These are phyloP conservation scores for Pogona vitticeps DNA, from an alignment of 2,113 vertebrate genomes.

Conservation along the genomic window DNA sequence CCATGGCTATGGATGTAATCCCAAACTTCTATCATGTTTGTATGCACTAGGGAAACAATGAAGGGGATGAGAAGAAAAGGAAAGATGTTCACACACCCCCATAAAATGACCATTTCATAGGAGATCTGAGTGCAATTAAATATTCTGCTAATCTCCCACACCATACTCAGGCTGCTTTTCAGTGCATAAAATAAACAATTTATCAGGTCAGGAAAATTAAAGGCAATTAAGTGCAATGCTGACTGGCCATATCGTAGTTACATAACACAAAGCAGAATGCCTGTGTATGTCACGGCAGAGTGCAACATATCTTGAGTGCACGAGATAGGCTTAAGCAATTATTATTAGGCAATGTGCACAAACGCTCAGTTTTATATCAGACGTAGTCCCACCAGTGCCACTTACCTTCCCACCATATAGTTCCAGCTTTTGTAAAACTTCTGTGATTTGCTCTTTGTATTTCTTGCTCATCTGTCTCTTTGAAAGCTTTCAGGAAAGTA, in stretches of 20 bases:
- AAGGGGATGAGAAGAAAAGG: neutral
- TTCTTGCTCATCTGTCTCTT: conserved; percentile 81
- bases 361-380: neutral
- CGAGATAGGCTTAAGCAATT: neutral
- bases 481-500: conserved; percentile 73
- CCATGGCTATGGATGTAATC: neutral
- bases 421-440: conserved; percentile 78
- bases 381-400: neutral
- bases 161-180: neutral
- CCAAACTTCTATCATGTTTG: neutral
- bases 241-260: neutral
- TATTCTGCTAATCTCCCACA: neutral
- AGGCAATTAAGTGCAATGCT: neutral
- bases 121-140: neutral
- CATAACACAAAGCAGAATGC: neutral
- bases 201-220: neutral
- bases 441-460: conserved; percentile 76
- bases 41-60: neutral
- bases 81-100: neutral
- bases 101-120: neutral
- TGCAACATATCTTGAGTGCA: neutral
- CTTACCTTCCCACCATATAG: conserved; percentile 79
- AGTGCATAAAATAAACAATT: neutral
- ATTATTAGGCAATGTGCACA: neutral
- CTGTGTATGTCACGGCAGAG: neutral